Base-by-base conservation (phyloP, 2,888 invertebrate genomes). In the Epinotia bilunana region DNA sequence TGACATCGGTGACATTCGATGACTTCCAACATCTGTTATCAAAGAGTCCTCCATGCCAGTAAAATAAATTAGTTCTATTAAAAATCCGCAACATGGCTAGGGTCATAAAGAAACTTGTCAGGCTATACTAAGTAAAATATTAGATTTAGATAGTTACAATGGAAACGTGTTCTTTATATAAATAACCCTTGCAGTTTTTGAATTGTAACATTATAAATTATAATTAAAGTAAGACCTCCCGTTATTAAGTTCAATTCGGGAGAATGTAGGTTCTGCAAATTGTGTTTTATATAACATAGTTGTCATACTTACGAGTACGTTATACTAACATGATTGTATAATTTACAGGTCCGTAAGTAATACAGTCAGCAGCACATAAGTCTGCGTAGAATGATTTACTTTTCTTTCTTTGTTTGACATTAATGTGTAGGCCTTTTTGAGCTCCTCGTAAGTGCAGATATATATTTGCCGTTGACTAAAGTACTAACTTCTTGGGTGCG, bases 91-190 rank as follows among this genome's bases (percentile, higher is more conserved):
- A n/a, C n/a, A n/a, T n/a, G n/a, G n/a, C n/a, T n/a, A n/a, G n/a
- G n/a, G n/a, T n/a, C n/a, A n/a, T n/a, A n/a, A n/a, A n/a, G n/a
- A n/a, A n/a, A n/a, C n/a, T n/a, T n/a, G n/a, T n/a, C n/a, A n/a
- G n/a, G n/a, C n/a, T n/a, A n/a, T 23, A 23, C 9, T 33, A 39
- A 33, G 11, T 58, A 68, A 43, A 33, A 20, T 23, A 33, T 70
- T 28, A 53, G 28, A n/a, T 46, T 53, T 63, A 57, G 13, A 63
- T 43, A 72, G 63, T 64, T 72, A 72, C 72, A 64, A 72, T 43
- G 23, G n/a, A 18, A 18, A 72, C 57, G 57, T 72, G 72, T 72
- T 72, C 57, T 28, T 57, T 70, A 53, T 70, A 49, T 60, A 69
- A 70, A 58, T 58, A 13, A 39, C 7, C 13, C n/a, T 55, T 39